Evolutionary conservation across 2,888 invertebrate species (phyloP).

Genomic region (Clanis bilineata): DNA sequence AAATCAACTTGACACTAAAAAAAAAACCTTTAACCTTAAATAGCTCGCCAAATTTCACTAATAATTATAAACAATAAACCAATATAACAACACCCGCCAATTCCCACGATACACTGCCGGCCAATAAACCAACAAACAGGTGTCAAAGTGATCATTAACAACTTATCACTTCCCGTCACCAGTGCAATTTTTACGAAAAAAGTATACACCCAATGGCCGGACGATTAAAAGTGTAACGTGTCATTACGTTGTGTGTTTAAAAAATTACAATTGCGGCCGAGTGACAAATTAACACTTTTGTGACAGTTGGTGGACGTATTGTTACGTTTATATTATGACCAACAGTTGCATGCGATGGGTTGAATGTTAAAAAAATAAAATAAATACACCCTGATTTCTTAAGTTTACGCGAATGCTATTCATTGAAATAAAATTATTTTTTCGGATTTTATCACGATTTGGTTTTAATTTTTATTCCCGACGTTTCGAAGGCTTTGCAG

Average conservation of each 20-base stretch:
- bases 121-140: conserved; percentile 44
- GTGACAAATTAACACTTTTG: conserved; percentile 24
- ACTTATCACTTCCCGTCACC: conserved; percentile 65
- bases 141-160: conserved; percentile 71
- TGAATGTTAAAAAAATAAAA: too few species aligned
- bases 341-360: neutral
- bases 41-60: neutral
- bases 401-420: too few species aligned
- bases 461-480: too few species aligned
- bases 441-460: too few species aligned
- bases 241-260: conserved; percentile 30
- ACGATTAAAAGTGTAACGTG: conserved; percentile 16
- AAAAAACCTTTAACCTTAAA: neutral
- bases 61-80: neutral
- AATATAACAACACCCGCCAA: neutral
- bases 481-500: too few species aligned
- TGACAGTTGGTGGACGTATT: conserved; percentile 10
- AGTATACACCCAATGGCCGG: conserved; percentile 21
- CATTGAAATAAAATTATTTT: too few species aligned
- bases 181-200: conserved; percentile 24
- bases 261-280: conserved; percentile 24
- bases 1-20: neutral
- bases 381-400: too few species aligned
- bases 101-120: conserved; percentile 5
- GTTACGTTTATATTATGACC: conserved; percentile 17